Conservation (phyloP, 2,797 vertebrate genomes). For the Macropus fuliginosus region DNA sequence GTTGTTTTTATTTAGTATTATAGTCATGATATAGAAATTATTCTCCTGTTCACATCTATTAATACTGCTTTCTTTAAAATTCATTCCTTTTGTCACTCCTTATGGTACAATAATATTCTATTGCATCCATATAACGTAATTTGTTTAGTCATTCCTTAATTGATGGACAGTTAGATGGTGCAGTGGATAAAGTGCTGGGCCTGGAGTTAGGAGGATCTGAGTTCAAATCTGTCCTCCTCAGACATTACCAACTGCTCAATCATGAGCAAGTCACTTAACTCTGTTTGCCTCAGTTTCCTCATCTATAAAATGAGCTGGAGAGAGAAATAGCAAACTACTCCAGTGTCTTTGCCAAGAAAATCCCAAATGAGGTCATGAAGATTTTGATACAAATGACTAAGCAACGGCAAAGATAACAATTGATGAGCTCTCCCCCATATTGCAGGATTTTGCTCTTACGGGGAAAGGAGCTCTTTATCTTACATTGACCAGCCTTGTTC, state of each 20-base stretch:
- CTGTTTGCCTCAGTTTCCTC: background rate
- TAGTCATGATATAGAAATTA: background rate
- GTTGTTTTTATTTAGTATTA: background rate
- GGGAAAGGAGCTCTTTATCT: background rate
- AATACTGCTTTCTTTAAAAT: background rate
- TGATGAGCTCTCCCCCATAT: background rate
- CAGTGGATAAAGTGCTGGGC: background rate
- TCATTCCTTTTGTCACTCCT: background rate
- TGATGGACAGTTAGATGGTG: no score
- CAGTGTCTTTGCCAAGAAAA: background rate
- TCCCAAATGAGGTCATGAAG: background rate
- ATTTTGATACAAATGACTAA: background rate
- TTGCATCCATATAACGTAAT: background rate
- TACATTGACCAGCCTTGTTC: background rate
- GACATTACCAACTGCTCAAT: background rate
- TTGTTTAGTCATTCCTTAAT: no score
- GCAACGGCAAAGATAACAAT: background rate
- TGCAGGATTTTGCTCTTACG: background rate
- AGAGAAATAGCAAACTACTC: background rate
- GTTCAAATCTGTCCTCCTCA: background rate
- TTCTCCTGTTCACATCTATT: background rate
- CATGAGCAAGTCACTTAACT: background rate
- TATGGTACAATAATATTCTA: background rate
- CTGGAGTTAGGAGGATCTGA: background rate
- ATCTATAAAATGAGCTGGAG: background rate